These are phyloP conservation scores for Helicoverpa armigera DNA, from an alignment of 1,140 invertebrate genomes.

Conservation along the genomic window DNA sequence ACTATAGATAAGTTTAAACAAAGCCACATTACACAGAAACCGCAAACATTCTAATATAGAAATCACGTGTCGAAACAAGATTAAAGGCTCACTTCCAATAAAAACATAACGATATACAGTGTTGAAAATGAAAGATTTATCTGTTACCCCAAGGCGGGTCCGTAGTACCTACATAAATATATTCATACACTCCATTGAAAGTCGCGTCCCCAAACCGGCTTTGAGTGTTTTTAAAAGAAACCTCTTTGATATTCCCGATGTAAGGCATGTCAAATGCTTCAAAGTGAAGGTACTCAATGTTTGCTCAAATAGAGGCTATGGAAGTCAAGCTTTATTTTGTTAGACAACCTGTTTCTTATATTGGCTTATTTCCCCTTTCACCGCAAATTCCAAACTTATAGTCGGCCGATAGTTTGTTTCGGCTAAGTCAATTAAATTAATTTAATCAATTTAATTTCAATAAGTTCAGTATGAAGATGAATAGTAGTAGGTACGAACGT, in stretches of 20 bases:
- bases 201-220: constrained; percentile 55
- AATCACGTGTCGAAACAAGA: constrained; percentile 45
- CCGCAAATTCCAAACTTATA: too few relatives aligned
- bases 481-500: too few relatives aligned
- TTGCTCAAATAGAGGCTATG: constrained; percentile 11
- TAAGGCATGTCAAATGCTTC: constrained; percentile 58
- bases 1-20: neutral
- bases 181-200: constrained; percentile 67
- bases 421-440: too few relatives aligned
- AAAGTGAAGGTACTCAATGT: constrained; percentile 37
- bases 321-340: constrained; percentile 25
- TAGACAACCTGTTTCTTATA: neutral
- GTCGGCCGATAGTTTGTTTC: too few relatives aligned
- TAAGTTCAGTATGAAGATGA: too few relatives aligned
- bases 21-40: neutral
- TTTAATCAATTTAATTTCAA: too few relatives aligned
- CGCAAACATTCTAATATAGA: neutral
- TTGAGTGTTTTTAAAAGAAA: constrained; percentile 65
- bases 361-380: neutral
- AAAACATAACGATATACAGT: constrained; percentile 63
- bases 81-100: constrained; percentile 62
- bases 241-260: constrained; percentile 60
- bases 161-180: constrained; percentile 60
- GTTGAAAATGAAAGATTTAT: constrained; percentile 70
- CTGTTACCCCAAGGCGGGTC: constrained; percentile 50